Evolutionary conservation across 2,113 vertebrate genomes (phyloP), one percentile per base, ranked within the genome.

Genomic region (Leptocoma aspasia): DNA sequence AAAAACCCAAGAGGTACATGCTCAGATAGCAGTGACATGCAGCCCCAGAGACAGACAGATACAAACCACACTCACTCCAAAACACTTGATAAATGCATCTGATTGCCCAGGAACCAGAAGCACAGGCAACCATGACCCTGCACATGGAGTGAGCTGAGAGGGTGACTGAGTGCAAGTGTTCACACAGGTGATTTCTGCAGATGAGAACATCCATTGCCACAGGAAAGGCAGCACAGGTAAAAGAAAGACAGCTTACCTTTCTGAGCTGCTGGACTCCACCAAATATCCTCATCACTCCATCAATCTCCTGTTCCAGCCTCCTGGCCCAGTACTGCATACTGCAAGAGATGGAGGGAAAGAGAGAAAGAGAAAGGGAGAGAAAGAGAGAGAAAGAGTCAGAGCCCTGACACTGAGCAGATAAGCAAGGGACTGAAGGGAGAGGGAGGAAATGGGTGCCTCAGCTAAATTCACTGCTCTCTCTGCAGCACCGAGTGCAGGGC

Each of bases 301-400:
- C 99, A 91, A 99, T 98, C 98, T 99, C 99, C 97, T 99, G 99
- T 94, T 99, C 99, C 96, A 99, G 98, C 84, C 99, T 98, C 94
- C 99, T 97, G 96, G 99, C 99, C 99, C 99, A 99, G 98, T 99
- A 99, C 98, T 99, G 99, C 98, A 99, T 99, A 98, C 99, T 99
- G 98, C 79, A 94, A 96, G 98, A 97, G 64, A 96, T 5, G 57
- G 78, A 77, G 41, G 73, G 95, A 81, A 52, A 53, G 37, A 86
- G 35, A 76, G 79, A 87, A 68, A 95, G 52, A 87, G 64, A 82
- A 97, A 95, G 72, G 59, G 87, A 92, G 90, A 96, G 97, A 96
- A 41, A 95, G 71, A 96, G 37, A 68, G 24, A 95, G 78, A 95
- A 64, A 96, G 88, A 91, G 89, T 93, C 84, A 95, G 90, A 96